Percentiles rank a stretch among this genome's conserved stretches.
phyloP scores from a whole-genome alignment of 2,113 vertebrate species.

The Chamaetylas fuelleborni region DNA sequence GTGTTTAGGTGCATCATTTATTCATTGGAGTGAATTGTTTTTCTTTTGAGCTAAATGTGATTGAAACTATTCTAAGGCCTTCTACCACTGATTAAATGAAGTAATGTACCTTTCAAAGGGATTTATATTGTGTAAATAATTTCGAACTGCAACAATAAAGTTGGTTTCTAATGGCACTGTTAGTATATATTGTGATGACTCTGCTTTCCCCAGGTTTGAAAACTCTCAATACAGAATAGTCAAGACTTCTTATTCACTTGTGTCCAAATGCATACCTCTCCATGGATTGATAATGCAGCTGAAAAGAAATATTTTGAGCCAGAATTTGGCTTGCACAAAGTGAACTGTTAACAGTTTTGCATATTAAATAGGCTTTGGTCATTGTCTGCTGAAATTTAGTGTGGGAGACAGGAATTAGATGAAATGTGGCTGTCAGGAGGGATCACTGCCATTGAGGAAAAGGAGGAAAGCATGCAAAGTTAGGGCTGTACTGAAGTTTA shows the following conservation, averaged over 20 bases:
- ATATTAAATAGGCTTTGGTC: background rate
- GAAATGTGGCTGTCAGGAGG: background rate
- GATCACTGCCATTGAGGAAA: rapidly evolving
- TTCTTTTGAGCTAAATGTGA: slow-evolving; percentile 72
- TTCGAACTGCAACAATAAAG: slow-evolving; percentile 80
- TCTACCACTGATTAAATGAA: slow-evolving; percentile 76
- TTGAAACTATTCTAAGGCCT: slow-evolving; percentile 73
- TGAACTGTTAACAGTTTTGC: background rate
- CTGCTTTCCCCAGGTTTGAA: background rate
- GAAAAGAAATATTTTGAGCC: background rate
- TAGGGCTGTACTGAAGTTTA: background rate
- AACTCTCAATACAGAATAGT: background rate
- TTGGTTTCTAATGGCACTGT: slow-evolving; percentile 69
- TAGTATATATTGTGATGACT: background rate
- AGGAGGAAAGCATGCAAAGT: background rate
- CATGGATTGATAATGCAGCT: background rate
- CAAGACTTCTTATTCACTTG: background rate
- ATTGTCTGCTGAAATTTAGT: background rate
- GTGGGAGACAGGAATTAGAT: background rate
- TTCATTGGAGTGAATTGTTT: slow-evolving; percentile 63
- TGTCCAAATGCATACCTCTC: background rate
- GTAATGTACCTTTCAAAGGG: slow-evolving; percentile 81
- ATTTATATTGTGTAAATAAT: slow-evolving; percentile 83
- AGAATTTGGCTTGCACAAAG: background rate
- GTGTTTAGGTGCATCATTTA: slow-evolving; percentile 68